Percentiles rank a stretch among this genome's conserved stretches.
phyloP scores from a whole-genome alignment of 2,888 invertebrate species.

The Trichogramma evanescens region DNA sequence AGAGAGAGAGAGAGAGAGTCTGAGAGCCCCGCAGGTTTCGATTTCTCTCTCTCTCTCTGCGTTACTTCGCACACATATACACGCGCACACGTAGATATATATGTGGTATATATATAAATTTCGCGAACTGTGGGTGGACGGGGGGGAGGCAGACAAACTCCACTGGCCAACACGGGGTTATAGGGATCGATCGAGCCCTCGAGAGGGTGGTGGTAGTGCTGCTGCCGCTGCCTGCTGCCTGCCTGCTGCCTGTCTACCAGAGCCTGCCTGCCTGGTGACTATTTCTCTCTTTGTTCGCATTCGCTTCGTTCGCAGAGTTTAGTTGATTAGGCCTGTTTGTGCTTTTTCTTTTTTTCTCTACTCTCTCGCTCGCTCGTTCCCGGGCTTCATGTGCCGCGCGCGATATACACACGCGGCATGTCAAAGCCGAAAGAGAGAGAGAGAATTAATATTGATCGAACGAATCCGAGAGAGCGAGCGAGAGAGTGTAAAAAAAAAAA shows the following conservation, averaged over 20 bases:
- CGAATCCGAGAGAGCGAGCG: too few relatives aligned
- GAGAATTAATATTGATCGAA: too few relatives aligned
- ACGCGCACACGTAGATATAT: background rate
- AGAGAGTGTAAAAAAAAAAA: too few relatives aligned
- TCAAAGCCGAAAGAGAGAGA: too few relatives aligned
- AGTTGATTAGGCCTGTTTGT: background rate
- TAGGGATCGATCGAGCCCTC: conserved; percentile 15
- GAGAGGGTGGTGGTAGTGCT: conserved; percentile 16
- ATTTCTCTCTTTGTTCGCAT: background rate
- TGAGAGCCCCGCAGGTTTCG: conserved; percentile 10
- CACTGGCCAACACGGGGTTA: background rate
- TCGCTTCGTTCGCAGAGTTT: background rate
- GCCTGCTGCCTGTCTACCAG: too few relatives aligned
- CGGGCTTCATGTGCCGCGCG: background rate
- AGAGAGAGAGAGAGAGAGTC: background rate
- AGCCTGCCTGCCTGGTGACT: too few relatives aligned
- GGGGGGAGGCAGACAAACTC: background rate
- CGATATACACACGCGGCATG: too few relatives aligned
- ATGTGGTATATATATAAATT: conserved; percentile 4
- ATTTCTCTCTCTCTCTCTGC: conserved; percentile 6
- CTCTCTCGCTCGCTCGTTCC: background rate
- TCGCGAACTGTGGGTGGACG: background rate
- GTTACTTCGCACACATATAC: background rate
- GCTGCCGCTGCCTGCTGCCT: background rate
- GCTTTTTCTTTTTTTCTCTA: background rate